Evolutionary conservation across 1,140 invertebrate species (phyloP), one percentile per base, ranked within the genome.

Genomic region (Mylabris phalerata): DNA sequence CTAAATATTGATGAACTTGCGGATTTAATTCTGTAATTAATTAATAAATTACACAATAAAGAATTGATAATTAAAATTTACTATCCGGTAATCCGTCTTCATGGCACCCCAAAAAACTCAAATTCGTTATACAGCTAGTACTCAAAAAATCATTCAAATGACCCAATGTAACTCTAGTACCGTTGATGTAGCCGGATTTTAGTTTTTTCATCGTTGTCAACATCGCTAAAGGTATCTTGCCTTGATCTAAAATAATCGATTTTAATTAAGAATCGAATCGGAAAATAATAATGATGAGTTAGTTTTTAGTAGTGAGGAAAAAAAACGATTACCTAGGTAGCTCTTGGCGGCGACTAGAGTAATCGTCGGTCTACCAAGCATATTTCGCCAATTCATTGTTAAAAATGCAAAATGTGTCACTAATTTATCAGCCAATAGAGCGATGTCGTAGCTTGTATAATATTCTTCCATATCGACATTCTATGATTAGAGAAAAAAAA

Each of bases 121-220:
- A 78, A 76, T 95, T 95, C 0, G 93, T 96, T 19, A 98, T 90
- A 67, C 94, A 97, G 3, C 95, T 98, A 0, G 95, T 98, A 61
- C 85, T 96, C 9, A 97, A 75, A 74, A 98, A 98, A 63, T 98
- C 94, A 57, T 86, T 87, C 9, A 98, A 75, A 74, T 88, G 87
- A 41, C 95, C 95, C 19, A 98, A 75, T 55, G 93, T 93, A 0
- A 98, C 94, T 72, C 95, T 87, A 11, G 96, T 98, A 26, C 95
- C 97, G 74, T 97, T 97, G 44, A 98, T 96, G 71, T 99, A 99
- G 25, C 97, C 97, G 64, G 94, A 98, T 75, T 97, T 96, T 2
- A 99, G 77, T 76, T 99, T 99, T 71, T 97, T 95, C 80, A 99
- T 94, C 3, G 95, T 98, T 11, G 93, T 95, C 63, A 98, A 87